Conservation (phyloP, 2,797 vertebrate species). For the Mus spretus region DNA sequence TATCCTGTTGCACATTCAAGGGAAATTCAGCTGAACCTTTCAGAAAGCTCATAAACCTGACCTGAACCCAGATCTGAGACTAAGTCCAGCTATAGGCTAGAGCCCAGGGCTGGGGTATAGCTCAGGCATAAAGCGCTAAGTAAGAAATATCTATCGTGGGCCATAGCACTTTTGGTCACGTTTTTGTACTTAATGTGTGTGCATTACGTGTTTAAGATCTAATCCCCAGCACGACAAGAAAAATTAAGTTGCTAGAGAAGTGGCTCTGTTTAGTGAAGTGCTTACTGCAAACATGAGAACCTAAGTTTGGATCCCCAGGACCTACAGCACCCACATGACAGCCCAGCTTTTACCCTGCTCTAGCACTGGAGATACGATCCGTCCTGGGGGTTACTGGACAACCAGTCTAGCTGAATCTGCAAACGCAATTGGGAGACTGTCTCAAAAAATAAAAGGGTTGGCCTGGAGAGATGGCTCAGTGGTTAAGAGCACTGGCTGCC, state of each 20-base stretch:
- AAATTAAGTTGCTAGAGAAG: background rate
- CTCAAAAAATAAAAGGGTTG: background rate
- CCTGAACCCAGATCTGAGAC: background rate
- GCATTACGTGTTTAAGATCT: background rate
- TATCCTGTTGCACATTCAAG: background rate
- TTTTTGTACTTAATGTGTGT: too few species aligned
- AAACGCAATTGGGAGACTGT: background rate
- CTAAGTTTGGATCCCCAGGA: background rate
- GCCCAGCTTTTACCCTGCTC: background rate
- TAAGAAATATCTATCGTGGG: too few species aligned
- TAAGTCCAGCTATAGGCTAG: background rate
- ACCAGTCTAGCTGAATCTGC: background rate
- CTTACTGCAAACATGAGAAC: background rate
- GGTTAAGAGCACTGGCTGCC: background rate
- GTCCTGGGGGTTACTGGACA: background rate
- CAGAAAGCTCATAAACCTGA: constrained; percentile 27
- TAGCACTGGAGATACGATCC: background rate
- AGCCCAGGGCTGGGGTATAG: background rate
- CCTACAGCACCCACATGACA: background rate
- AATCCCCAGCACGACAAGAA: background rate
- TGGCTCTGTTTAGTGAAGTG: background rate
- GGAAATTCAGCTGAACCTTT: constrained; percentile 10
- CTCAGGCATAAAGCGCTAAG: background rate
- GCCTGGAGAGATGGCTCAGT: background rate
- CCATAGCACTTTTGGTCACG: too few species aligned